Evolutionary conservation across 2,797 vertebrate genomes (phyloP), one percentile per base, ranked within the genome.

Genomic region (Pampus argenteus): DNA sequence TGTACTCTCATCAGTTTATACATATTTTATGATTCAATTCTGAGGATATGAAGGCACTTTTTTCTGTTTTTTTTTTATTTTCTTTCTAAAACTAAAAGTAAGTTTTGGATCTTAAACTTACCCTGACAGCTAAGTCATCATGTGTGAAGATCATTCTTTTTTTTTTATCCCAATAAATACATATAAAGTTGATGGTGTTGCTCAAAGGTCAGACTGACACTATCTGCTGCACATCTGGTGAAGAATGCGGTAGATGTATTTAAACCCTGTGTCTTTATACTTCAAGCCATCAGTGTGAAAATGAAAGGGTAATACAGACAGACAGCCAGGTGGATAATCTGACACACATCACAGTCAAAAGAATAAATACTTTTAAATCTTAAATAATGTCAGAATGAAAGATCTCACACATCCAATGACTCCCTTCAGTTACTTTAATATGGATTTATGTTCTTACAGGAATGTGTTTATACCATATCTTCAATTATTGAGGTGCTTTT

Each of bases 181-280:
- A 49, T 50, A 67, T 84, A 79, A 85, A 79, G 84, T 87, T 82
- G 66, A 66, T 49, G 52, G 59, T 74, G 73, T 79, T 82, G 73
- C 80, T 76, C 40, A 61, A 68, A 76, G 83, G 81, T 88, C 75
- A 88, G 78, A 51, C 47, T 81, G 87, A 89, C 87, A 50, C 67
- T 90, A 92, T 93, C 91, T 81, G 83, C 64, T 68, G 73, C 83
- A 82, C 85, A 91, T 91, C 90, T 85, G 91, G 38, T 66, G 65
- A 80, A 77, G 73, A 86, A 86, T 83, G 66, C 76, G 69, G 58
- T 76, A 54, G 78, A 81, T 83, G 79, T 55, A 78, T 90, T 90
- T 90, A 87, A 89, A 88, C 34, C 66, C 87, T 91, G 86, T 91
- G 91, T 93, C 90, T 93, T 91, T 89, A 91, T 91, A 90, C 87